A percentile compares a stretch with the other conserved stretches of the same genome.
Conservation (phyloP, 2,113 vertebrate species). For the Panthera leo region DNA sequence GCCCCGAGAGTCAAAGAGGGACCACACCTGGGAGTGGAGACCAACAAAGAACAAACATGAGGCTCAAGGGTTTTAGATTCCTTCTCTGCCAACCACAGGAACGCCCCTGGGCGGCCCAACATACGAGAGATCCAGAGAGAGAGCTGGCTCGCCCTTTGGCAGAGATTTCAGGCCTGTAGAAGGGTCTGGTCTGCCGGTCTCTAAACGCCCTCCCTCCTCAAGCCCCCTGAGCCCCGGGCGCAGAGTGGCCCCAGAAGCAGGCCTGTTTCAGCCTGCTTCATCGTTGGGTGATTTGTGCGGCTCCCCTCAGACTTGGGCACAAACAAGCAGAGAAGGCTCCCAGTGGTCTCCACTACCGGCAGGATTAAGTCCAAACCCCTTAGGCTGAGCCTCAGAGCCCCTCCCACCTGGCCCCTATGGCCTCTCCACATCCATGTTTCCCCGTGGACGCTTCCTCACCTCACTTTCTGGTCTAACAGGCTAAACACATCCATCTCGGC, state of each 20-base stretch:
- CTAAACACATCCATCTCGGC: not conserved
- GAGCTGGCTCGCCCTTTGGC: not conserved
- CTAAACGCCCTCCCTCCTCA: not conserved
- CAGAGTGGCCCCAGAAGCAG: not conserved
- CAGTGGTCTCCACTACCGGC: not conserved
- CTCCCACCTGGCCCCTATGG: not conserved
- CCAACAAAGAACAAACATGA: not conserved
- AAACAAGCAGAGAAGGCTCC: not conserved
- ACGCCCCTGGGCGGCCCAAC: not conserved
- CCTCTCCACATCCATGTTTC: not conserved
- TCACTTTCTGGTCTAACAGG: not conserved
- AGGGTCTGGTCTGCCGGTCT: not conserved
- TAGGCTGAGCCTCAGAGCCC: not conserved
- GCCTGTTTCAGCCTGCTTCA: not conserved
- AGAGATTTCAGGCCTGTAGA: not conserved
- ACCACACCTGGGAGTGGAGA: not conserved
- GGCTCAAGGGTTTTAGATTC: conserved; percentile 14
- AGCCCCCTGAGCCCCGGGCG: not conserved
- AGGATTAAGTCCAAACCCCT: not conserved
- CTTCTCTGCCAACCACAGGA: conserved; percentile 31
- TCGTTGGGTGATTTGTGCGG: not conserved
- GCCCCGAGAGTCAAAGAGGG: not conserved
- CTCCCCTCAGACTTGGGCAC: not conserved
- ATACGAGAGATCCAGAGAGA: not conserved
- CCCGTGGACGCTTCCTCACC: not conserved